Conservation (phyloP, 1,140 invertebrate species). For the Micrasema minimum region DNA sequence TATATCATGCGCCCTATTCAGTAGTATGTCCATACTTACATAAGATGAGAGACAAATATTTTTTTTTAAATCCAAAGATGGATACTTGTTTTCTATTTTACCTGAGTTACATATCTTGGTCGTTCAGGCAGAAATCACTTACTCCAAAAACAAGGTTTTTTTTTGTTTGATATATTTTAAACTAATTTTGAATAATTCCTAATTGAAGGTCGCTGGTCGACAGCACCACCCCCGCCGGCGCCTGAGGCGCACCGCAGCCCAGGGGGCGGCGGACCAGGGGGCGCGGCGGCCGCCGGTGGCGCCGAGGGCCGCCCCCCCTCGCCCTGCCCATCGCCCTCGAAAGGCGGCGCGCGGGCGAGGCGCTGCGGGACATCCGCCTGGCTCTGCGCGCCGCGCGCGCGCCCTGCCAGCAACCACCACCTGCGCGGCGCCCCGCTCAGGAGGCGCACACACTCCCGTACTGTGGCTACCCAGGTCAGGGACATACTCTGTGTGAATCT, state of each 20-base stretch:
- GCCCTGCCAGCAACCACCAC: slow-evolving; percentile 33
- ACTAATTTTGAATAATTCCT: too few relatives aligned
- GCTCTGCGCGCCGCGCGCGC: slow-evolving; percentile 60
- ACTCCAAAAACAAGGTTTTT: too few relatives aligned
- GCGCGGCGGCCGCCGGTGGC: slow-evolving; percentile 61
- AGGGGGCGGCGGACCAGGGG: slow-evolving; percentile 50
- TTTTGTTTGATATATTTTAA: too few relatives aligned
- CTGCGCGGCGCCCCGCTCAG: slow-evolving; percentile 37
- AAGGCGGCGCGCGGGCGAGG: slow-evolving; percentile 52
- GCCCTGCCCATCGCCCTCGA: too few relatives aligned
- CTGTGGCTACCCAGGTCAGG: slow-evolving; percentile 77
- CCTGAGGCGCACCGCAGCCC: slow-evolving; percentile 70
- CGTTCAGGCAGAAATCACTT: too few relatives aligned
- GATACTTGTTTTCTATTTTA: too few relatives aligned
- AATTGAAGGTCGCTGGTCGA: slow-evolving; percentile 54
- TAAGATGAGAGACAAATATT: too few relatives aligned
- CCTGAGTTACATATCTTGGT: too few relatives aligned
- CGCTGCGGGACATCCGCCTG: slow-evolving; percentile 81
- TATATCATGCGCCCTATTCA: too few relatives aligned
- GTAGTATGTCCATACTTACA: too few relatives aligned
- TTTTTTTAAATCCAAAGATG: too few relatives aligned
- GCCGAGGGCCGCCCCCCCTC: slow-evolving; percentile 56
- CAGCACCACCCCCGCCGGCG: slow-evolving; percentile 75
- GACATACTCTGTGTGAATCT: too few relatives aligned
- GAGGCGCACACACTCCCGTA: slow-evolving; percentile 63